Evolutionary conservation across 2,888 invertebrate genomes (phyloP).

Genomic region (Lordiphosa fenestrarum): DNA sequence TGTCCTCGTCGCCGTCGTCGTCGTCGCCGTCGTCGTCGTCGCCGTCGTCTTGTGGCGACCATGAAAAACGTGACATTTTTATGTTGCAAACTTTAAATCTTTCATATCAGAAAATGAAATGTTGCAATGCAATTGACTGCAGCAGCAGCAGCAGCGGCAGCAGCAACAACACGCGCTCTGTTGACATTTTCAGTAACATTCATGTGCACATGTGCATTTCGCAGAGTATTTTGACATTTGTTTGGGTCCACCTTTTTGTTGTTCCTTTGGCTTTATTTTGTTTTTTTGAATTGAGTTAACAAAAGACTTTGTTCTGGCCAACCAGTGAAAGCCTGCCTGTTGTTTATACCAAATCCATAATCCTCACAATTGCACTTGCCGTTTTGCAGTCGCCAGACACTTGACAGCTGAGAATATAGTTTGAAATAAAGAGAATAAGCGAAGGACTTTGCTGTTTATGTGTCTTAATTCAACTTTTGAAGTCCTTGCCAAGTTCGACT

Average conservation of each 20-base stretch:
- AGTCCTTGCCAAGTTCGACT: too few species aligned
- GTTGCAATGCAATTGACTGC: constrained; percentile 72
- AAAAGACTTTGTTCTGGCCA: too few species aligned
- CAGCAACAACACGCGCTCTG: constrained; percentile 43
- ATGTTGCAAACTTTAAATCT: constrained; percentile 79
- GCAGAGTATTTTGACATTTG: constrained; percentile 3
- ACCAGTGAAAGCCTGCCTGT: too few species aligned
- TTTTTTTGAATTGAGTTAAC: too few species aligned
- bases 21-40: constrained; percentile 41
- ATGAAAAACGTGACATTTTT: constrained; percentile 81
- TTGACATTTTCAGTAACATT: constrained; percentile 61
- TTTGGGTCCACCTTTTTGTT: constrained; percentile 2
- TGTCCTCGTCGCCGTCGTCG: constrained; percentile 2
- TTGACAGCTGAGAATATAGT: too few species aligned
- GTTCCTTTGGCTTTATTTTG: too few species aligned
- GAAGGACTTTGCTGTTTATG: too few species aligned
- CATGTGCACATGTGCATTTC: constrained; percentile 36
- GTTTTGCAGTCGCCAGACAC: too few species aligned
- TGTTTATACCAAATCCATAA: too few species aligned
- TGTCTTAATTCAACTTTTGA: too few species aligned
- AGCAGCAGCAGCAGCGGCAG: constrained; percentile 48
- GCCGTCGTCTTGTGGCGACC: constrained; percentile 63
- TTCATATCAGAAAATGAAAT: constrained; percentile 77
- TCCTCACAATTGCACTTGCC: too few species aligned
- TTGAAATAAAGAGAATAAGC: too few species aligned